Evolutionary conservation across 2,113 vertebrate genomes (phyloP).

Genomic region (Xenotilapia caudafasciata): DNA sequence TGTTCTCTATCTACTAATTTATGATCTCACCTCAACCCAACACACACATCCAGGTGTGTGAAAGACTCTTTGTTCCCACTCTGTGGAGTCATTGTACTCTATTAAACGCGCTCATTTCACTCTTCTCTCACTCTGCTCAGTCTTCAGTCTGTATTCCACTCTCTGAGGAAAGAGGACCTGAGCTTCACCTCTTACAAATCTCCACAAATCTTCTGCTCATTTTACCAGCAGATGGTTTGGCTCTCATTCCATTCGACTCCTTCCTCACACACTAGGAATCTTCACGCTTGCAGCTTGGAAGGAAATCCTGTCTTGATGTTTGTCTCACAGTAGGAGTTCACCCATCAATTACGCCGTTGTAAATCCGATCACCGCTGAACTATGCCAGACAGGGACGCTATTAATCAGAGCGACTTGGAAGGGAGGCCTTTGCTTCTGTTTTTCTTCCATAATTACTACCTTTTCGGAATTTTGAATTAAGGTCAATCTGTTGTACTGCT

Average conservation of each 20-base stretch:
- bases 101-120: background rate
- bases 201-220: slow-evolving; percentile 28
- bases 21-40: slow-evolving; percentile 33
- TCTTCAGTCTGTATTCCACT: slow-evolving; percentile 22
- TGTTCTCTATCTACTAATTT: slow-evolving; percentile 3
- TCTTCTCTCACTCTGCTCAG: background rate
- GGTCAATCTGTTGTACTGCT: slow-evolving; percentile 18
- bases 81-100: slow-evolving; percentile 51
- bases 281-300: slow-evolving; percentile 17
- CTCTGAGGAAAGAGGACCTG: slow-evolving; percentile 28
- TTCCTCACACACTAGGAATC: background rate
- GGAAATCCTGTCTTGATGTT: slow-evolving; percentile 49
- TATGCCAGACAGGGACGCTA: slow-evolving; percentile 14
- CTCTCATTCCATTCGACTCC: background rate
- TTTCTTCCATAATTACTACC: slow-evolving; percentile 24
- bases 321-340: slow-evolving; percentile 26
- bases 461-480: background rate
- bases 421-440: background rate
- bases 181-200: slow-evolving; percentile 56
- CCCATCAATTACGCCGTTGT: slow-evolving; percentile 50
- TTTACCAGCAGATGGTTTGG: slow-evolving; percentile 43
- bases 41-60: slow-evolving; percentile 38
- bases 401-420: slow-evolving; percentile 37
- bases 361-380: slow-evolving; percentile 47
- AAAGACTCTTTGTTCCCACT: slow-evolving; percentile 57